Evolutionary conservation across 2,888 invertebrate species (phyloP).

Genomic region (Trisateles emortualis): DNA sequence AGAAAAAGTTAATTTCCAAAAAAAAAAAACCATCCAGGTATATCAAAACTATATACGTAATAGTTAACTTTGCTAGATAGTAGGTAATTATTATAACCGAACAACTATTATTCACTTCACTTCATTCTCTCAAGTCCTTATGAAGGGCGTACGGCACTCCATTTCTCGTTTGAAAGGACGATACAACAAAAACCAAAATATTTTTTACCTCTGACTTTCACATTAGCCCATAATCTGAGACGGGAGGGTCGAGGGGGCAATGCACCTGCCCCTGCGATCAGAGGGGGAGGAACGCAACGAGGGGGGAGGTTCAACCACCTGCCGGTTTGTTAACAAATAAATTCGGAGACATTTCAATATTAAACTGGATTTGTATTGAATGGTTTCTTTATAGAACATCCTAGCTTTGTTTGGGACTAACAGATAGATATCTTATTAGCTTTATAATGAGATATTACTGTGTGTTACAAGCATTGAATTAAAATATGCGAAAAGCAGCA

Average conservation of each 20-base stretch:
- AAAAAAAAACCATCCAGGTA: no score
- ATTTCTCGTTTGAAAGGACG: no score
- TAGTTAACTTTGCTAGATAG: no score
- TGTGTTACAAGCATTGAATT: neutral
- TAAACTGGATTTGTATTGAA: slow-evolving; percentile 35
- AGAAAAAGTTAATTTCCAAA: no score
- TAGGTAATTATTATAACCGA: no score
- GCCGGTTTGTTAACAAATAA: slow-evolving; percentile 51
- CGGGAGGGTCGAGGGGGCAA: slow-evolving; percentile 59
- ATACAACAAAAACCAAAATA: neutral
- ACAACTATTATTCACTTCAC: no score
- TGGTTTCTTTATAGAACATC: slow-evolving; percentile 30
- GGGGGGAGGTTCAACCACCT: slow-evolving; percentile 54
- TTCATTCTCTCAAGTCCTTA: no score
- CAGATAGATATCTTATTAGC: slow-evolving; percentile 1
- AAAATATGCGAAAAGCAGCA: neutral
- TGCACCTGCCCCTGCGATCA: slow-evolving; percentile 61
- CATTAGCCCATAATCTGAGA: slow-evolving; percentile 38
- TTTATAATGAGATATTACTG: neutral
- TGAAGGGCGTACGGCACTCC: no score
- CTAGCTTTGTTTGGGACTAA: slow-evolving; percentile 22
- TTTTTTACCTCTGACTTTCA: slow-evolving; percentile 27
- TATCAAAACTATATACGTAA: no score
- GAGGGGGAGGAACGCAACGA: slow-evolving; percentile 27
- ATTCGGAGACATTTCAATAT: slow-evolving; percentile 49